Percentiles rank a stretch among this genome's conserved stretches.
Conservation (phyloP, 2,888 invertebrate genomes). For the Synergus itoensis region DNA sequence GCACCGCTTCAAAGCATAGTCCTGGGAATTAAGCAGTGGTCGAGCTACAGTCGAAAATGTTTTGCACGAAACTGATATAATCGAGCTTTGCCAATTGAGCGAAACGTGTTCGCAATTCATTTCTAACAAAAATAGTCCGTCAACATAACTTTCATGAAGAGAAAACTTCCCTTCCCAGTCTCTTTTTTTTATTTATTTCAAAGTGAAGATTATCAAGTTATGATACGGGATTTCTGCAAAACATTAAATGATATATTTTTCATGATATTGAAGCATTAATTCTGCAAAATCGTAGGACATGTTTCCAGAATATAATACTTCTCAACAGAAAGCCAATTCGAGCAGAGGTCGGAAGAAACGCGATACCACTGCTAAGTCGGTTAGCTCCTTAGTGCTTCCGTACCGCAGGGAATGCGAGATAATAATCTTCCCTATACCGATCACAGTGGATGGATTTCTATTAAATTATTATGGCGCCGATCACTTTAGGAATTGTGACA, state of each 20-base stretch:
- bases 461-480: slow-evolving; percentile 76
- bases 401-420: slow-evolving; percentile 64
- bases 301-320: slow-evolving; percentile 47
- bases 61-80: slow-evolving; percentile 62
- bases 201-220: neutral
- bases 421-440: slow-evolving; percentile 37
- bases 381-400: slow-evolving; percentile 76
- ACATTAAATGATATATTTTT: neutral
- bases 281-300: slow-evolving; percentile 39
- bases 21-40: slow-evolving; percentile 65
- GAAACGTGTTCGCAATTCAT: slow-evolving; percentile 10
- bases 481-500: slow-evolving; percentile 76
- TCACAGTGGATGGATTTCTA: slow-evolving; percentile 70
- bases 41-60: slow-evolving; percentile 58
- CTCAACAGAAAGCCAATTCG: slow-evolving; percentile 52
- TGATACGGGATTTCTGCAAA: neutral
- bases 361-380: slow-evolving; percentile 75
- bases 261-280: neutral
- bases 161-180: neutral
- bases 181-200: neutral
- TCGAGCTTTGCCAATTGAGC: slow-evolving; percentile 28
- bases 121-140: neutral
- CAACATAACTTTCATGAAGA: neutral
- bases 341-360: slow-evolving; percentile 64
- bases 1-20: slow-evolving; percentile 53